Conservation (phyloP, 30 jellyfish, hydroid and myxozoan species). For the Turritopsis rubra region DNA sequence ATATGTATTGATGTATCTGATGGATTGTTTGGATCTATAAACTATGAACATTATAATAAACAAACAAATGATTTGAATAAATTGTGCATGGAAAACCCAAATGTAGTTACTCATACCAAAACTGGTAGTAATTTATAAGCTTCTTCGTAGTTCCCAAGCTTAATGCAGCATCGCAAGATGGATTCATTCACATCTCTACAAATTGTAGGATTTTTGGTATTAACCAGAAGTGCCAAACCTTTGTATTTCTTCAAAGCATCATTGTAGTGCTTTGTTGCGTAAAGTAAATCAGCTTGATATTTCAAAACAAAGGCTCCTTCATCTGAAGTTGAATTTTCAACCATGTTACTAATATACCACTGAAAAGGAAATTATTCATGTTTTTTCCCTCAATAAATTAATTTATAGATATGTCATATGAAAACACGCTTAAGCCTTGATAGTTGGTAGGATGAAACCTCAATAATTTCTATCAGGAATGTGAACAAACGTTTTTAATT, state of each 20-base stretch:
- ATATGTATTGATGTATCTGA: background rate
- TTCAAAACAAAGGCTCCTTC: background rate
- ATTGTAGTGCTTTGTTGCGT: background rate
- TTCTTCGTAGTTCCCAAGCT: conserved; percentile 12
- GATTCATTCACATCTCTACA: conserved; percentile 12
- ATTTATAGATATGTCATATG: too few relatives aligned
- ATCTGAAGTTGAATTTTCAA: background rate
- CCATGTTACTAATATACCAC: background rate
- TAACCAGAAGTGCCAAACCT: background rate
- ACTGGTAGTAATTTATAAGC: conserved; percentile 3
- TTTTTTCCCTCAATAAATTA: too few relatives aligned
- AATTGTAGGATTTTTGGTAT: background rate
- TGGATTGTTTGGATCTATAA: background rate
- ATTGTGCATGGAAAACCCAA: background rate
- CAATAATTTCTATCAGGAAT: too few relatives aligned
- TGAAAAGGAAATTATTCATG: background rate
- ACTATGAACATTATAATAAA: background rate
- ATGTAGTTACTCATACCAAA: background rate
- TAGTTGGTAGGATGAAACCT: too few relatives aligned
- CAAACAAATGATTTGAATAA: background rate
- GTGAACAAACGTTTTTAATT: too few relatives aligned
- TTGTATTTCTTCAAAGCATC: conserved; percentile 9
- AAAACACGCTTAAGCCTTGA: too few relatives aligned
- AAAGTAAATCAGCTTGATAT: conserved; percentile 17
- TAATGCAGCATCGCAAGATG: conserved; percentile 21